Evolutionary conservation across 1,140 invertebrate genomes (phyloP).

Genomic region (Calephelis virginiensis): DNA sequence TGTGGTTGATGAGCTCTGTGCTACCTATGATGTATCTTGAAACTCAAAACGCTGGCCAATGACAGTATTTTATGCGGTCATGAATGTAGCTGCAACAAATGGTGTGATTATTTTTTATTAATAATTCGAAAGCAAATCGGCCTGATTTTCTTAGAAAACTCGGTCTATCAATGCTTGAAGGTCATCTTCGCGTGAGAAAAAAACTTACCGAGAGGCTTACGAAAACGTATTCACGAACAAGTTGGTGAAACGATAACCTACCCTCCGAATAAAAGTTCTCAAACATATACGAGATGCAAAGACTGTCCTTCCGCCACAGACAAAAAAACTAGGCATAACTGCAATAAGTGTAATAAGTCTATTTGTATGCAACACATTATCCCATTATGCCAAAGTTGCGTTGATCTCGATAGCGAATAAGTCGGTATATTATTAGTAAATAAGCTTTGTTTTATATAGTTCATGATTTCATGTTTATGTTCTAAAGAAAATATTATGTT

Average conservation of each 20-base stretch:
- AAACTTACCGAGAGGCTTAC: conserved; percentile 20
- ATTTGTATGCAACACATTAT: conserved; percentile 28
- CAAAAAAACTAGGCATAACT: conserved; percentile 27
- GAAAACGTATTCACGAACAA: conserved; percentile 16
- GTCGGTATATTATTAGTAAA: conserved; percentile 20
- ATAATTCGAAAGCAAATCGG: no score
- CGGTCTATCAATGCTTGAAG: no score
- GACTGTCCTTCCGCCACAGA: conserved; percentile 26
- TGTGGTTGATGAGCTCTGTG: conserved; percentile 43
- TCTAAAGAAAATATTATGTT: conserved; percentile 16
- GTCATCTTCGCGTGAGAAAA: conserved; percentile 16
- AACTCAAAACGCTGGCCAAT: conserved; percentile 43
- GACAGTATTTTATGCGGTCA: conserved; percentile 44
- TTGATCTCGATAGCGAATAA: conserved; percentile 26
- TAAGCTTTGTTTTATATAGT: conserved; percentile 21
- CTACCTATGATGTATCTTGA: conserved; percentile 40
- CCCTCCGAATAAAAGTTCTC: conserved; percentile 13
- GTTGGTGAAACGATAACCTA: conserved; percentile 14
- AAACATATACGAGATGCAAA: conserved; percentile 24
- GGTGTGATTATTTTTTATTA: no score
- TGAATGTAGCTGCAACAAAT: conserved; percentile 34
- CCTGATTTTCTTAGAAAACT: neutral
- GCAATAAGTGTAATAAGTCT: conserved; percentile 25
- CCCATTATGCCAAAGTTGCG: conserved; percentile 26
- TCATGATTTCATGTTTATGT: conserved; percentile 9